These are phyloP conservation scores for Seira musarum DNA, from an alignment of 2,888 invertebrate genomes.

Conservation along the genomic window DNA sequence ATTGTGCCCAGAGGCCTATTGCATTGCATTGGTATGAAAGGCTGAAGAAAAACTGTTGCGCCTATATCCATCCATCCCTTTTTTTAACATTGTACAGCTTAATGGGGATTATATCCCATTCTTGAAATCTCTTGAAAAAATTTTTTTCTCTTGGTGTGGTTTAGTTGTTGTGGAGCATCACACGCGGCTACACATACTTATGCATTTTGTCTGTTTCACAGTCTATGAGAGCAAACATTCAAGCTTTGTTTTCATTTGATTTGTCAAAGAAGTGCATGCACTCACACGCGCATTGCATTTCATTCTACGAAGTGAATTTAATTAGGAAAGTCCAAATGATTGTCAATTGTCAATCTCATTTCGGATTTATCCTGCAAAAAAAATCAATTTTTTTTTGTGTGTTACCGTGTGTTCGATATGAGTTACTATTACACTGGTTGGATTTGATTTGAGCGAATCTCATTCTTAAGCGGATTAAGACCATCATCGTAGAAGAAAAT, in stretches of 20 bases:
- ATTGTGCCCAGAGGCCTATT: not conserved
- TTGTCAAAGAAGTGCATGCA: constrained; percentile 3
- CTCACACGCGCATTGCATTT: not conserved
- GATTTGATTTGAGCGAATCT: too few species aligned
- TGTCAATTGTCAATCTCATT: too few species aligned
- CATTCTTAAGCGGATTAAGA: too few species aligned
- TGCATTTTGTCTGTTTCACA: constrained; percentile 14
- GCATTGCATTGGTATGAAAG: not conserved
- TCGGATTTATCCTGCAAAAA: too few species aligned
- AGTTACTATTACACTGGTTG: too few species aligned
- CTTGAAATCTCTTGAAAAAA: constrained; percentile 28
- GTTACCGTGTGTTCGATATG: too few species aligned
- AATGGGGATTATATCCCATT: constrained; percentile 1
- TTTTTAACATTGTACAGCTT: too few species aligned
- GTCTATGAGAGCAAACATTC: not conserved
- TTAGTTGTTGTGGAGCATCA: constrained; percentile 56
- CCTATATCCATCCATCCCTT: not conserved
- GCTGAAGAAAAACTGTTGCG: not conserved
- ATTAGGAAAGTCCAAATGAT: too few species aligned
- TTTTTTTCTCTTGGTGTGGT: constrained; percentile 1
- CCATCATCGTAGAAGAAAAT: too few species aligned
- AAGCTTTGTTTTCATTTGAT: not conserved
- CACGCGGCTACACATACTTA: constrained; percentile 48
- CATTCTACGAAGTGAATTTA: too few species aligned
- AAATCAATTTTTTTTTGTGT: too few species aligned